Base-by-base conservation (phyloP, 2,888 invertebrate genomes). In the Lysandra coridon region DNA sequence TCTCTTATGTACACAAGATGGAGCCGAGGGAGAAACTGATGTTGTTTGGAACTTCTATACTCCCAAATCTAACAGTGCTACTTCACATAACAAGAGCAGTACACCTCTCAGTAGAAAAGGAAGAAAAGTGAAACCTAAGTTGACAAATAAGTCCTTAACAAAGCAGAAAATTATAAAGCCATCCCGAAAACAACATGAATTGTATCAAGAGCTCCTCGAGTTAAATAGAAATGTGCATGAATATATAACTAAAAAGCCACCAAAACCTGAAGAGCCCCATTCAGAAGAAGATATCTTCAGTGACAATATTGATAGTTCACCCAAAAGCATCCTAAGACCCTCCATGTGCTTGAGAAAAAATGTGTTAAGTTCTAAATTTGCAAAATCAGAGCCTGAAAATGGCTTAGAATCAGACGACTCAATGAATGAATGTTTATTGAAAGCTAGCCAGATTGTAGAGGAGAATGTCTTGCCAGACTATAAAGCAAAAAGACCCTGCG, bases 31-130 rank as follows among this genome's bases (percentile, higher is more conserved):
- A 2, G 92, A 92, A 85, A 92, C 91, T 23, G 94, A 95, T 84
- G 95, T 95, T 23, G 89, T 95, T 14, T 95, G 95, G 95, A 95
- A 95, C 83, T 94, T 91, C 81, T 94, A 95, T 84, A 93, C 95
- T 83, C 94, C 95, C n/a, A 93, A 92, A 83, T 88, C 94, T 12
- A 90, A 88, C 23, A 84, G 90, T 57, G 83, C 85, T 53, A 86
- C 85, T 78, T 86, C 88, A 73, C 85, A 87, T 0, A 81, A 85
- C 1, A 92, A 90, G 87, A 92, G 91, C 79, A 88, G 91, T 1
- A 94, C 94, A 44, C 94, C 94, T 12, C 85, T 93, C 0, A 92
- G 92, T 81, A 87, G 90, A 57, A 90, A 88, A 85, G 81, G 87
- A 4, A 93, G 88, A 86, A 89, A 89, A 84, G 80, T 87, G 6